Evolutionary conservation across 1,140 invertebrate species (phyloP), one percentile per base, ranked within the genome.

Genomic region (Sitodiplosis mosellana): DNA sequence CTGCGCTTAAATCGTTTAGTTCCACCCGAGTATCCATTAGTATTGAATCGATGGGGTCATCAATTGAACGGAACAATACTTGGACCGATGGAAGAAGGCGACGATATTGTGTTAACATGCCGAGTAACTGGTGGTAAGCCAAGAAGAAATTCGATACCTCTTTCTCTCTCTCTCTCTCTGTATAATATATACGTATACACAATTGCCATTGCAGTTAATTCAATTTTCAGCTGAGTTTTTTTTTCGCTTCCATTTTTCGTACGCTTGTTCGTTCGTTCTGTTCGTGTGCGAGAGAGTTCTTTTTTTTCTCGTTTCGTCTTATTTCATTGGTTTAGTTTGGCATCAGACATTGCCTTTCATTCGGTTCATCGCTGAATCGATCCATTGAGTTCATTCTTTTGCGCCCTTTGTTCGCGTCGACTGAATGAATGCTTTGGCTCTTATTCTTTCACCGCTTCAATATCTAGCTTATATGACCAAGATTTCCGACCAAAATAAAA

Each of bases 21-120:
- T 56, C 83, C 84, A 51, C 86, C 87, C 3, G 83, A 86, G 55
- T 76, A 81, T 57, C 84, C 86, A 27, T 77, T 82, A 48, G 85
- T 92, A 56, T 71, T 87, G 54, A 83, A 88, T 65, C 70, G 77
- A 59, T 78, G 76, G 76, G 76, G 80, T 15, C 73, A 78, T 45
- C 73, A 76, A 55, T 68, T 83, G 58, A 74, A 75, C 54, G 80
- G 81, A 55, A 71, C 75, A 49, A 76, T 78, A 8, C 73, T 86
- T 18, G 86, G 85, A 11, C 86, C 86, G 2, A 74, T 80, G 58
- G 77, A 86, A 57, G 85, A 89, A 55, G 71, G 71, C 12, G 71
- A 75, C 51, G 73, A 75, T 56, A 71, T 75, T 49, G 66, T 74
- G 45, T 67, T 75, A 48, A 74, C 71, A 48, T 75, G 73, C 59